Base-by-base conservation (phyloP, 2,797 vertebrate genomes). In the Xenentodon cancila region DNA sequence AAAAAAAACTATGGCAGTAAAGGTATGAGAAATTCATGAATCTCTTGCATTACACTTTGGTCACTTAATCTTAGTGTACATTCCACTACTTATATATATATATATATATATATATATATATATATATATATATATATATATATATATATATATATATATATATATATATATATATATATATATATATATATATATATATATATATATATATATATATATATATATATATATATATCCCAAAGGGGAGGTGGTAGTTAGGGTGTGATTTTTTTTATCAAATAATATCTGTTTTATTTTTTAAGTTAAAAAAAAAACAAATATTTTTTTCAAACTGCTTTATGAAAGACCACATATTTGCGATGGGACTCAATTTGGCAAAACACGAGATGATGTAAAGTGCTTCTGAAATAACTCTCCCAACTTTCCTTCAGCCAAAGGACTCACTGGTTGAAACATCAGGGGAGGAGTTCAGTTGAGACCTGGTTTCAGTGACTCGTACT, bases 391-490 rank as follows among this genome's bases (percentile, higher is more conserved):
- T 74, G 94, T 99, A 98, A 99, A 99, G 96, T 98, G 97, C 97
- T 82, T 88, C 90, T 89, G 78, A 88, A 93, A 92, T 74, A 42
- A 72, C 75, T 59, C 40, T 73, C 34, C 73, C 40, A 22, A 19
- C 7, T 17, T 75, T 46, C 53, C 59, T 69, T 96, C 92, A 99
- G 91, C 97, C 97, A 92, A 99, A 99, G 34, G 96, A 97, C 92
- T 99, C 96, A 87, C 96, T 95, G 52, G 95, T 94, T 84, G 97
- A 95, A 89, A 96, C 95, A 86, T 99, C 97, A 9, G 97, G 96
- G 84, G 97, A 98, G 80, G 97, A 96, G 90, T 95, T 96, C 91
- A 99, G 92, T 87, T 96, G 96, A 94, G 96, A 95, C 94, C 97
- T 96, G 79, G 91, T 95, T 92, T 99, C 98, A 50, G 94, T 95